These are phyloP conservation scores for Porites rus DNA, from an alignment of 92 coral and sea anemone species.

Conservation along the genomic window DNA sequence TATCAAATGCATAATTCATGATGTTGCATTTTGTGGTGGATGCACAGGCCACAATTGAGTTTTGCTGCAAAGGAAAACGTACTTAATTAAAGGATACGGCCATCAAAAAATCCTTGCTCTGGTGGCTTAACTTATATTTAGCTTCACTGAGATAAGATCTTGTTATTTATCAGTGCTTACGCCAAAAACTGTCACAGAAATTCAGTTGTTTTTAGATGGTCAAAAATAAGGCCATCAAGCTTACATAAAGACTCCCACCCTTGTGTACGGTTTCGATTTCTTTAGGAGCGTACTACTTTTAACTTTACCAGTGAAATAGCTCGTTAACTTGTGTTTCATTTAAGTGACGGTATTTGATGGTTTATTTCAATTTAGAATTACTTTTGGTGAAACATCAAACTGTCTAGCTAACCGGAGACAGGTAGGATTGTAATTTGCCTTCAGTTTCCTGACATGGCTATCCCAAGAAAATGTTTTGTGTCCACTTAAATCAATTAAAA, in stretches of 20 bases:
- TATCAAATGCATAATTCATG: slow-evolving; percentile 28
- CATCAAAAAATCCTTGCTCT: too few relatives aligned
- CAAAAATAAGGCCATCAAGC: too few relatives aligned
- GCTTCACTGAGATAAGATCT: background rate
- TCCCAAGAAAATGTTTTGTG: too few relatives aligned
- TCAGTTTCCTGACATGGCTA: background rate
- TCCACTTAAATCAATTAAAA: too few relatives aligned
- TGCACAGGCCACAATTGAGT: background rate
- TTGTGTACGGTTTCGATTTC: too few relatives aligned
- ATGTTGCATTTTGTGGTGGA: background rate
- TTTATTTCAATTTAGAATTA: slow-evolving; percentile 57
- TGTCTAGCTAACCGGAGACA: slow-evolving; percentile 22
- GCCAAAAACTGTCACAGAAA: too few relatives aligned
- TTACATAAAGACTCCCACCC: too few relatives aligned
- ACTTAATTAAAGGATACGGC: background rate
- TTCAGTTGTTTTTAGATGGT: too few relatives aligned
- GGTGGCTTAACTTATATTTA: background rate
- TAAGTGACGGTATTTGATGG: slow-evolving; percentile 51
- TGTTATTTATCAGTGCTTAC: too few relatives aligned
- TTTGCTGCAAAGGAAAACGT: background rate
- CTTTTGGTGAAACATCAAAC: slow-evolving; percentile 51
- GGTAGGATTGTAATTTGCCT: slow-evolving; percentile 36
- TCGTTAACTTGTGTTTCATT: background rate
- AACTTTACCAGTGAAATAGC: background rate
- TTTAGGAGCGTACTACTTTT: too few relatives aligned